A percentile compares a stretch with the other conserved stretches of the same genome.
These are phyloP conservation scores for Tyto alba DNA, from an alignment of 2,113 vertebrate genomes.

Conservation along the genomic window DNA sequence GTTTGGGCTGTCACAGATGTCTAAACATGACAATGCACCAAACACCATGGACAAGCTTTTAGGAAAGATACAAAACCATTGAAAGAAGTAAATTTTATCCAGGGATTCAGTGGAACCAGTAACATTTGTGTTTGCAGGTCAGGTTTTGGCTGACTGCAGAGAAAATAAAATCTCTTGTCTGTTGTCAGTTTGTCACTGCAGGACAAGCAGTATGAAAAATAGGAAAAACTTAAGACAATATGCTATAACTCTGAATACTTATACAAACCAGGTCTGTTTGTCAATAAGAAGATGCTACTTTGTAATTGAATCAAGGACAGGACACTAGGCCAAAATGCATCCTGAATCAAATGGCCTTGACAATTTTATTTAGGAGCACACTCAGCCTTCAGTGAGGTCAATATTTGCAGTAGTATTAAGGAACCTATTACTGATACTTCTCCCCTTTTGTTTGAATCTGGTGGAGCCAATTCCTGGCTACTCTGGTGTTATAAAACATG, in stretches of 20 bases:
- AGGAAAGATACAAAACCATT: neutral
- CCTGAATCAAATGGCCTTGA: neutral
- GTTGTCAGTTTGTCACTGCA: neutral
- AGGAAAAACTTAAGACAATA: neutral
- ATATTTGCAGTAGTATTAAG: neutral
- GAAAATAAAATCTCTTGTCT: neutral
- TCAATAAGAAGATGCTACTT: neutral
- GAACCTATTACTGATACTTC: neutral
- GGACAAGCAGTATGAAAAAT: neutral
- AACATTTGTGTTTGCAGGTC: neutral
- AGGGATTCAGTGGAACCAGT: neutral
- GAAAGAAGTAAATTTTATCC: neutral
- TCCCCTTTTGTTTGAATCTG: neutral
- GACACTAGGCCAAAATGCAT: neutral
- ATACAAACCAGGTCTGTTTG: neutral
- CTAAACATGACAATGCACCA: neutral
- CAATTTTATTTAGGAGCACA: neutral
- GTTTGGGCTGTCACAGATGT: neutral
- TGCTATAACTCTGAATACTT: fast-evolving
- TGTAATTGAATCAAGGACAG: neutral
- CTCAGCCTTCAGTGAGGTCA: neutral
- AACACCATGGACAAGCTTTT: neutral
- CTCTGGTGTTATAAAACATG: neutral
- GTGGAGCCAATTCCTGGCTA: neutral
- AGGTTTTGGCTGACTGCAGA: neutral